These are phyloP conservation scores for Gavialis gangeticus DNA, from an alignment of 2,113 vertebrate genomes.

Conservation along the genomic window DNA sequence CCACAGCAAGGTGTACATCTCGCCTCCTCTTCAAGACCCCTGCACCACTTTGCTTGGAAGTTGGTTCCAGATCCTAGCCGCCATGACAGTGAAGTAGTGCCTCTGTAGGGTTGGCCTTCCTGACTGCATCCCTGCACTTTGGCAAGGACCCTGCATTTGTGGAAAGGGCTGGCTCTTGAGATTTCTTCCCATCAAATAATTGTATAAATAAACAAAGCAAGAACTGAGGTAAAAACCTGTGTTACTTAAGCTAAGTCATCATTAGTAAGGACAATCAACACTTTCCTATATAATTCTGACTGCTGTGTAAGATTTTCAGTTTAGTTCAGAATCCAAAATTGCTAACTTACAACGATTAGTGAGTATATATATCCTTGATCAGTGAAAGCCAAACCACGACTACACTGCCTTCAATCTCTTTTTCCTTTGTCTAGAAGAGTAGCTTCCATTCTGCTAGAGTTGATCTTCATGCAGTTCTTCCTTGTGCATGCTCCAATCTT, in stretches of 20 bases:
- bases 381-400: neutral
- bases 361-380: neutral
- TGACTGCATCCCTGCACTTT: too few relatives aligned
- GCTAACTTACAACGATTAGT: accelerated
- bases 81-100: too few relatives aligned
- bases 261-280: neutral
- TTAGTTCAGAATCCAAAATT: neutral
- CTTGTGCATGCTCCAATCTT: neutral
- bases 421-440: neutral
- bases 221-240: neutral
- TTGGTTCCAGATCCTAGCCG: too few relatives aligned
- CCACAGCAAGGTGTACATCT: too few relatives aligned
- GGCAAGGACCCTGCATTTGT: too few relatives aligned
- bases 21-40: too few relatives aligned
- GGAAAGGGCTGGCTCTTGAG: too few relatives aligned
- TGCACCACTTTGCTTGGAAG: too few relatives aligned
- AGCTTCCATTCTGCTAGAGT: neutral
- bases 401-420: accelerated
- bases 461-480: neutral
- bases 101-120: too few relatives aligned
- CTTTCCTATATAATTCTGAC: neutral
- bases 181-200: too few relatives aligned
- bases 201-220: too few relatives aligned
- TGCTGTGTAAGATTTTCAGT: accelerated
- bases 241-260: neutral